These are phyloP conservation scores for Hypsopygia costalis DNA, from an alignment of 2,888 invertebrate species.

Conservation along the genomic window DNA sequence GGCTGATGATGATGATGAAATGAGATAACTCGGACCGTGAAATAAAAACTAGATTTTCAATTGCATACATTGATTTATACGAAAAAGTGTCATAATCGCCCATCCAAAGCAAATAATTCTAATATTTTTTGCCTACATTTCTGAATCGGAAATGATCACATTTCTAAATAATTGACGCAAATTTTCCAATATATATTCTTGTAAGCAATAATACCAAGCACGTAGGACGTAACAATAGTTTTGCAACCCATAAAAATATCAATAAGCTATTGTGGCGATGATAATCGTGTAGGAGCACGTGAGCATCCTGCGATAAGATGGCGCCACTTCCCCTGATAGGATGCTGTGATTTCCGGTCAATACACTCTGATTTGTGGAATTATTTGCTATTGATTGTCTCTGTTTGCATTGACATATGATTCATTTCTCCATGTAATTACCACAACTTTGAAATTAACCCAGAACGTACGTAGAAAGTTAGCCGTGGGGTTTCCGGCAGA, in stretches of 20 bases:
- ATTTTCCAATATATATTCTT: background rate
- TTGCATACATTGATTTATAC: too few relatives aligned
- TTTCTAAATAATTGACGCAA: background rate
- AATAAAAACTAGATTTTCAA: too few relatives aligned
- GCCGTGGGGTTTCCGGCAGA: too few relatives aligned
- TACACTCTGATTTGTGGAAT: constrained; percentile 27
- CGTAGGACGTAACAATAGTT: background rate
- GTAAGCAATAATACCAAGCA: background rate
- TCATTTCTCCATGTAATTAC: background rate
- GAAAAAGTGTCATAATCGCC: too few relatives aligned
- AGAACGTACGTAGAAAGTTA: too few relatives aligned
- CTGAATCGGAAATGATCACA: background rate
- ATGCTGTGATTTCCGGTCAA: constrained; percentile 50
- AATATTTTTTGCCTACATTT: background rate
- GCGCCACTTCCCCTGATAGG: constrained; percentile 40
- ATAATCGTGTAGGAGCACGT: constrained; percentile 23
- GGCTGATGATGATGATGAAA: too few relatives aligned
- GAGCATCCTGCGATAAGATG: constrained; percentile 39
- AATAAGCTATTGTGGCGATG: background rate
- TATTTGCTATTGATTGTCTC: constrained; percentile 15
- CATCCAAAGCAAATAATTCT: too few relatives aligned
- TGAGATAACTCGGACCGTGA: too few relatives aligned
- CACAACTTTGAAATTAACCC: too few relatives aligned
- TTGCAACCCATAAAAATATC: background rate
- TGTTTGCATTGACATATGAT: constrained; percentile 4